Percentiles rank a stretch among this genome's conserved stretches.
phyloP scores from a whole-genome alignment of 2,113 vertebrate species.

The Glaucomys volans region DNA sequence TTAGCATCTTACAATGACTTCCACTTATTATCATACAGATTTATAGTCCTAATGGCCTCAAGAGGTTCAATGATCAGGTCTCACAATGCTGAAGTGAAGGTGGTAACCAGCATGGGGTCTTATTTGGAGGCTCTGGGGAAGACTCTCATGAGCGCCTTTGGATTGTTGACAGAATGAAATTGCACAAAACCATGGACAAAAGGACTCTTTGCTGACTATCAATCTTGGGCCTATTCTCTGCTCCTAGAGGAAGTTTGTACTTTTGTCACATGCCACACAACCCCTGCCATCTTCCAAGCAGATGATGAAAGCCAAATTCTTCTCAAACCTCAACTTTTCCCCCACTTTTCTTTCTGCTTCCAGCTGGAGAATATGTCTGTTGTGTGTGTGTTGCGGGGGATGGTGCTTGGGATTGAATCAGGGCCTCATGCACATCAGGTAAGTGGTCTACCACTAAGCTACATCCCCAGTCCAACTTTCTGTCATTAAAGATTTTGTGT shows the following conservation, averaged over 20 bases:
- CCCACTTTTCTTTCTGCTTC: not conserved
- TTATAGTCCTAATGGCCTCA: not conserved
- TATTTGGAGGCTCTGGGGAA: not conserved
- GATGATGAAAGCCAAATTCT: not conserved
- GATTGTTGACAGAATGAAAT: not conserved
- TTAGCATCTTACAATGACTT: not conserved
- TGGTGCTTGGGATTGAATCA: too few species aligned
- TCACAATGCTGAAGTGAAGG: not conserved
- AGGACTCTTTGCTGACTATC: not conserved
- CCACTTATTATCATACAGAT: not conserved
- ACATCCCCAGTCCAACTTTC: too few species aligned
- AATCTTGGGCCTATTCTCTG: not conserved
- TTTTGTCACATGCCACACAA: not conserved
- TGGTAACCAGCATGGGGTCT: not conserved
- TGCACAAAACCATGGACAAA: too few species aligned
- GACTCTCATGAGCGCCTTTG: not conserved
- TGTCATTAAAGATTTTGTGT: not conserved
- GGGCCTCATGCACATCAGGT: not conserved
- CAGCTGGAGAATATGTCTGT: not conserved
- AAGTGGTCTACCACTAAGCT: not conserved
- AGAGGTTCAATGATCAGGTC: not conserved
- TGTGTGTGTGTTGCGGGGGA: not conserved
- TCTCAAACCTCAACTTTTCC: not conserved
- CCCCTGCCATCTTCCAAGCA: not conserved
- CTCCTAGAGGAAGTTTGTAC: not conserved